Evolutionary conservation across 2,113 vertebrate species (phyloP).

Genomic region (Astur gentilis): DNA sequence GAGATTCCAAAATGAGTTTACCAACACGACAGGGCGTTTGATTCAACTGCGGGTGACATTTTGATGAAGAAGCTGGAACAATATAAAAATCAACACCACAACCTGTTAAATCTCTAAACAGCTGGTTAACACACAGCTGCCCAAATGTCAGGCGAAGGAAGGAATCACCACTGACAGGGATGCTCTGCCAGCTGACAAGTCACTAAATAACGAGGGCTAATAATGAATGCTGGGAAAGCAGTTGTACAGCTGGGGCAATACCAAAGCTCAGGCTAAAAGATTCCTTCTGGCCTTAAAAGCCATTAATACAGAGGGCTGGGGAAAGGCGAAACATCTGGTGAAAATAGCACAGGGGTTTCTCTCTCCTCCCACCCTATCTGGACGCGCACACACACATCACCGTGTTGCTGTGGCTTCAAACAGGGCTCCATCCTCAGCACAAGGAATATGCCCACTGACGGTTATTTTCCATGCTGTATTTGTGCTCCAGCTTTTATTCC

Average conservation of each 20-base stretch:
- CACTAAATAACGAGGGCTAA: neutral
- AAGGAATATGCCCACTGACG: rapidly evolving
- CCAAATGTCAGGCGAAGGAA: neutral
- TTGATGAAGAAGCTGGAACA: neutral
- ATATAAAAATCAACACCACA: neutral
- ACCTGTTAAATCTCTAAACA: neutral
- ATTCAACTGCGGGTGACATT: rapidly evolving
- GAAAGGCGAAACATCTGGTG: neutral
- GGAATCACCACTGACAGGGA: neutral
- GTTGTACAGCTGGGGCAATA: neutral
- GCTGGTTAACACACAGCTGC: neutral
- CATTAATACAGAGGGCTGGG: neutral
- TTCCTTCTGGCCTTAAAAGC: neutral
- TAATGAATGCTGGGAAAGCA: neutral
- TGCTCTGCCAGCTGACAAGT: neutral
- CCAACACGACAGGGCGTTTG: rapidly evolving
- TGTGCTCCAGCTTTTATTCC: neutral
- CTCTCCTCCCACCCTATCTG: neutral
- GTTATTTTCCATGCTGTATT: neutral
- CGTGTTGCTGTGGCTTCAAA: rapidly evolving
- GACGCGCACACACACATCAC: neutral
- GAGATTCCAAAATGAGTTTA: neutral
- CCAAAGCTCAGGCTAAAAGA: neutral
- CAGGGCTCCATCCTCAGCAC: neutral
- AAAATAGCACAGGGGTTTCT: neutral